Conservation (phyloP, 2,888 invertebrate genomes). For the Hybos culiciformis region DNA sequence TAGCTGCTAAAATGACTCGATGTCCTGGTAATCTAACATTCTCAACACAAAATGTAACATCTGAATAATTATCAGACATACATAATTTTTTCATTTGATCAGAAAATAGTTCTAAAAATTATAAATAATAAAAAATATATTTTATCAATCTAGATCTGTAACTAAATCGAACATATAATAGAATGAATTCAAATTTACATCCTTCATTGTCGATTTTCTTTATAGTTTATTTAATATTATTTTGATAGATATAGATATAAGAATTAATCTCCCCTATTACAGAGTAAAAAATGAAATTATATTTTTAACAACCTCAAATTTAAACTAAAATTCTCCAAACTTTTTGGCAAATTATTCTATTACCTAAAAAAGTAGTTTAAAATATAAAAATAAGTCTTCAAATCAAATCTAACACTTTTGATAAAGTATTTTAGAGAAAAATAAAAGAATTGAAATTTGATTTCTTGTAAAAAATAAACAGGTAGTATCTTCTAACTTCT, state of each 20-base stretch:
- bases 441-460: no score
- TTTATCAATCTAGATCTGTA: neutral
- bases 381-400: no score
- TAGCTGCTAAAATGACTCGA: slow-evolving; percentile 67
- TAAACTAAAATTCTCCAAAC: no score
- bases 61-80: slow-evolving; percentile 78
- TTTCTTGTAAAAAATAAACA: no score
- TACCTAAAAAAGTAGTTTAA: no score
- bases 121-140: slow-evolving; percentile 2
- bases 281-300: no score
- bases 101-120: slow-evolving; percentile 52
- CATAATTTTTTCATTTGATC: slow-evolving; percentile 78
- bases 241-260: neutral
- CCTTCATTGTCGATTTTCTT: neutral
- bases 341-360: no score
- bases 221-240: neutral
- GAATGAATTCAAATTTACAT: no score
- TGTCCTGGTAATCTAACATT: slow-evolving; percentile 39
- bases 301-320: no score
- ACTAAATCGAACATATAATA: neutral
- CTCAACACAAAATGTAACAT: slow-evolving; percentile 78
- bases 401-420: no score
- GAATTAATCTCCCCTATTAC: neutral
- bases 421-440: no score
- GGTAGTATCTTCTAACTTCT: no score